Evolutionary conservation across 92 coral and sea anemone genomes (phyloP).

Genomic region (Parazoanthus darwini): DNA sequence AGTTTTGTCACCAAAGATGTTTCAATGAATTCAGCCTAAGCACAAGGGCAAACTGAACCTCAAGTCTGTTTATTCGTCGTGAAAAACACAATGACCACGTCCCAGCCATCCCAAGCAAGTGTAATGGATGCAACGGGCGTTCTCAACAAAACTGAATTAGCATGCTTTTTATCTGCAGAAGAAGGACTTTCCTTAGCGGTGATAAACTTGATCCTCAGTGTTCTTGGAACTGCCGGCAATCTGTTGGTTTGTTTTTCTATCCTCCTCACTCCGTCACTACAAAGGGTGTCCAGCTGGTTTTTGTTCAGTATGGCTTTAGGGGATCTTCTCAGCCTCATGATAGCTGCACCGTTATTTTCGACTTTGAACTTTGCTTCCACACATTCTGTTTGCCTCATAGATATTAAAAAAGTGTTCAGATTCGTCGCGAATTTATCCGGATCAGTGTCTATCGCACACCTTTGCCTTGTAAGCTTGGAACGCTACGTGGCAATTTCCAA

Average conservation of each 20-base stretch:
- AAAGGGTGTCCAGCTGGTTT: conserved; percentile 27
- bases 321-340: conserved; percentile 23
- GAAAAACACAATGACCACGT: too few species aligned
- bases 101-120: background rate
- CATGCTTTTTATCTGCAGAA: conserved; percentile 7
- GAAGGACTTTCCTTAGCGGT: conserved; percentile 27
- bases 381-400: background rate
- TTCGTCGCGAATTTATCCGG: conserved; percentile 31
- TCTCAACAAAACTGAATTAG: background rate
- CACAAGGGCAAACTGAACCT: too few species aligned
- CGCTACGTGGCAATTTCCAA: conserved; percentile 21
- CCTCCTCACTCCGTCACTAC: conserved; percentile 19
- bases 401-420: conserved; percentile 8
- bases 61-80: too few species aligned
- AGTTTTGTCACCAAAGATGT: background rate
- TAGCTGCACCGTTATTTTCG: conserved; percentile 3
- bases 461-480: conserved; percentile 25
- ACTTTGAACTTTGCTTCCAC: background rate
- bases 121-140: background rate
- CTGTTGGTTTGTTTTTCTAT: conserved; percentile 26
- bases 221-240: conserved; percentile 33
- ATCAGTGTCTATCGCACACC: conserved; percentile 3
- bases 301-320: conserved; percentile 36
- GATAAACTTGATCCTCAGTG: background rate
- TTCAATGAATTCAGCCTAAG: too few species aligned